phyloP scores from a whole-genome alignment of 2,113 vertebrate genomes.

The Xenopus laevis region DNA sequence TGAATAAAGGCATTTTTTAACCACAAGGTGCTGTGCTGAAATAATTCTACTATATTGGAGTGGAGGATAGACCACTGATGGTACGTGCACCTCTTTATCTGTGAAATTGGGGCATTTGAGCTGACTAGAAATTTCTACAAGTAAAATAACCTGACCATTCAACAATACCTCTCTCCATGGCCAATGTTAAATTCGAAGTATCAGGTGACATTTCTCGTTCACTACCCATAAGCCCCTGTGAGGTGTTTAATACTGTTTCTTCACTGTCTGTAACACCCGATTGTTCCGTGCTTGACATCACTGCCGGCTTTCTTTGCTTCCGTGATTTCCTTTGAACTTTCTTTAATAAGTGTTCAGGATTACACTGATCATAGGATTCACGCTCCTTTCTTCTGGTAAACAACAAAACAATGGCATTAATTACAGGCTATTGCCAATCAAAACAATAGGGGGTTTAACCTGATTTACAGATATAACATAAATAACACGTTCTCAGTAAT shows the following conservation, averaged over 20 bases:
- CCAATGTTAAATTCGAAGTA: not conserved
- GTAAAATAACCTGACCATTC: no score
- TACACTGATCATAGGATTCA: not conserved
- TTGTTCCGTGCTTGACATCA: not conserved
- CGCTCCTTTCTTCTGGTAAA: not conserved
- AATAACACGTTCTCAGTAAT: no score
- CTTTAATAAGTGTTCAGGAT: slow-evolving; percentile 14
- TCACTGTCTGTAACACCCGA: not conserved
- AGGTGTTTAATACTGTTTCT: not conserved
- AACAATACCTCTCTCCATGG: not conserved
- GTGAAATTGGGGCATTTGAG: no score
- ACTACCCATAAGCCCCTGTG: not conserved
- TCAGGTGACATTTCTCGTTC: not conserved
- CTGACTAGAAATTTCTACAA: no score
- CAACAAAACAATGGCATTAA: not conserved
- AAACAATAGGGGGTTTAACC: not conserved
- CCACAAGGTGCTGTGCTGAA: no score
- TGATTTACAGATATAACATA: no score
- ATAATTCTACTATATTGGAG: no score
- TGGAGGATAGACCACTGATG: no score
- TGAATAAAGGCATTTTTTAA: no score
- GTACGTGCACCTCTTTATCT: no score
- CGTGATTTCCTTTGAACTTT: slow-evolving; percentile 8
- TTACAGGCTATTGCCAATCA: not conserved
- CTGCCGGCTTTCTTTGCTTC: slow-evolving; percentile 14